Evolutionary conservation across 2,888 invertebrate species (phyloP).

Genomic region (Chrysomela aeneicollis): DNA sequence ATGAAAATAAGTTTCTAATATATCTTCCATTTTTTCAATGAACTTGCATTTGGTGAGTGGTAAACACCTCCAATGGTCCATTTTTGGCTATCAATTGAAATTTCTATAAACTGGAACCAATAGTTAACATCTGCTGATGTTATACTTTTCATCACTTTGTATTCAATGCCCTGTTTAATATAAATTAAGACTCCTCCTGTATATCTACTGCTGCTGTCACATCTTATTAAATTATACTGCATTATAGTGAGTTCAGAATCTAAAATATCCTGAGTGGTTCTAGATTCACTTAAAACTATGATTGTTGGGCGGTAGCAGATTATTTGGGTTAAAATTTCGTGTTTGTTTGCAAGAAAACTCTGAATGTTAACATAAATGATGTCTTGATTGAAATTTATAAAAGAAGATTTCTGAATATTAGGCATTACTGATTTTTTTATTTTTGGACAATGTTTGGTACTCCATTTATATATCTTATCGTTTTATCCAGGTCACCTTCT

Average conservation of each 20-base stretch:
- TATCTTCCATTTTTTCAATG: conserved; percentile 4
- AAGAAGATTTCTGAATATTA: conserved; percentile 9
- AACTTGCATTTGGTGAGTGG: conserved; percentile 12
- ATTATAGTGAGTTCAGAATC: conserved; percentile 1
- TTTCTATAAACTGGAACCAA: conserved; percentile 1
- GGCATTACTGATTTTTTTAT: conserved; percentile 6
- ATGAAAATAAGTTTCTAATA: conserved; percentile 2
- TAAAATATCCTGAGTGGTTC: not conserved
- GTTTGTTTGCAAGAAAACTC: conserved; percentile 9
- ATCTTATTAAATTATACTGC: not conserved
- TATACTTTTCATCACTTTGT: conserved; percentile 6
- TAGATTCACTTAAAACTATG: conserved; percentile 10
- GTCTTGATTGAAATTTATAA: conserved; percentile 9
- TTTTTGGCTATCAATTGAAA: not conserved
- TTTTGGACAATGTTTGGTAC: conserved; percentile 9
- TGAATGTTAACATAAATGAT: conserved; percentile 13
- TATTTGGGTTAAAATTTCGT: conserved; percentile 1
- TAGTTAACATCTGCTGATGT: not conserved
- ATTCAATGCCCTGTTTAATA: not conserved
- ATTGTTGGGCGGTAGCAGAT: conserved; percentile 10
- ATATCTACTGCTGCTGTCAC: conserved; percentile 4
- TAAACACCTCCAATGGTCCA: conserved; percentile 9
- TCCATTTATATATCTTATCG: conserved; percentile 6
- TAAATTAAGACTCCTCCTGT: conserved; percentile 5
- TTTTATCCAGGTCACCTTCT: not conserved